Evolutionary conservation across 2,113 vertebrate species (phyloP), one percentile per base, ranked within the genome.

Genomic region (Delphinus delphis): DNA sequence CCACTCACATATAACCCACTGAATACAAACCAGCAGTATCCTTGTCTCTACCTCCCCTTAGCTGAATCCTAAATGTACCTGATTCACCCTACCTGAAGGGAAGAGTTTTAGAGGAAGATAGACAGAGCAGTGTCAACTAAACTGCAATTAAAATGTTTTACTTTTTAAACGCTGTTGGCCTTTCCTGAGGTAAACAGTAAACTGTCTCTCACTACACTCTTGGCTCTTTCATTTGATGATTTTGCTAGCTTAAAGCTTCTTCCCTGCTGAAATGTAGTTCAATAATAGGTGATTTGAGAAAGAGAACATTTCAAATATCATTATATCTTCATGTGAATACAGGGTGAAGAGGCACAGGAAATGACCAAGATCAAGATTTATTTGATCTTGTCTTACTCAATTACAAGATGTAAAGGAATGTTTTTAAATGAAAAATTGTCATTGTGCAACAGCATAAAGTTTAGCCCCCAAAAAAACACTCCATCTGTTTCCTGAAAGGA

Each of bases 351-450:
- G n/a, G 25, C 18, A 70, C 62, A 63, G 38, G 60, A 91, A 88
- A 88, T 62, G 28, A 71, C 25, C 23, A 74, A 85, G 3, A 53
- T 47, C 33, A 73, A 85, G 33, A 82, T 58, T 82, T 84, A 81
- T 71, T 86, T 92, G 20, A 55, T 92, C 74, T 41, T 53, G 18
- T 15, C 71, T 96, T 74, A 67, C 4, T 44, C 62, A 73, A 17
- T 77, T 88, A 67, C 41, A 62, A 79, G 90, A 95, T 18, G 20
- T 83, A 86, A 96, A 96, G 50, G 11, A 68, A 90, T 31, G 18
- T 41, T 80, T 89, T 81, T 23, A 67, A 74, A 79, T 33, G 44
- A 96, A 70, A 55, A 90, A 9, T 33, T 4, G 38, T 94, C 18
- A 47, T 83, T 87, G 60, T 92, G 14, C 15, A 73, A 62, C 26